Conservation (phyloP, 2,888 invertebrate genomes). For the Temnothorax ravouxi region DNA sequence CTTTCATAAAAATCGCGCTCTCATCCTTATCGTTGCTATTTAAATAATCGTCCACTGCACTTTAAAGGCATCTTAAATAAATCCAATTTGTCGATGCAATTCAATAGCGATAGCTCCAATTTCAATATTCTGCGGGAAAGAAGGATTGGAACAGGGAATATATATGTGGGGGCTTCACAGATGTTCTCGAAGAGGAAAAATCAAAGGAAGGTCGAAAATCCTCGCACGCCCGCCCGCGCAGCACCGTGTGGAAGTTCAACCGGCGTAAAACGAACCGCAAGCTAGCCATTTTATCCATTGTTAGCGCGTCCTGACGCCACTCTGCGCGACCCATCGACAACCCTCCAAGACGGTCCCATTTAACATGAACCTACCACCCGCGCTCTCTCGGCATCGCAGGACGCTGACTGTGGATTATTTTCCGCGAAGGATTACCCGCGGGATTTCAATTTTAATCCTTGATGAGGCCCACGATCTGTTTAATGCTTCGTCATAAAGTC, state of each 20-base stretch:
- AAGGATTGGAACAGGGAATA: not conserved
- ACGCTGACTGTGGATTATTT: constrained; percentile 30
- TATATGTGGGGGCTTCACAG: not conserved
- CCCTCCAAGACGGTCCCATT: constrained; percentile 37
- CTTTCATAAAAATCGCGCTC: not conserved
- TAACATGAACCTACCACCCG: constrained; percentile 26
- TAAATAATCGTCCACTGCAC: constrained; percentile 22
- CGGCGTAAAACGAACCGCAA: constrained; percentile 66
- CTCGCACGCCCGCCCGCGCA: constrained; percentile 5
- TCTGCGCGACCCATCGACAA: constrained; percentile 43
- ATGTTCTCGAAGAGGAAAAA: constrained; percentile 8
- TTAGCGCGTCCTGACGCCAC: constrained; percentile 56
- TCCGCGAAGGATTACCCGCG: constrained; percentile 2
- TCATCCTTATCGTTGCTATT: not conserved
- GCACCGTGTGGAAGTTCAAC: constrained; percentile 47
- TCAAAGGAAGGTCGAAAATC: constrained; percentile 53
- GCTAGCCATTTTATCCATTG: constrained; percentile 62
- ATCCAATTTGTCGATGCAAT: constrained; percentile 29
- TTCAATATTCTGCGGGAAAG: constrained; percentile 39
- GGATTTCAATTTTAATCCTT: constrained; percentile 36
- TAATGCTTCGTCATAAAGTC: constrained; percentile 24
- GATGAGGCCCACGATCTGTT: constrained; percentile 2
- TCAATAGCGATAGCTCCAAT: constrained; percentile 29
- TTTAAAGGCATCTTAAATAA: constrained; percentile 31
- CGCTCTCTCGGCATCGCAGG: constrained; percentile 30